A percentile compares a stretch with the other conserved stretches of the same genome.
These are phyloP conservation scores for Chymomyza procnemis DNA, from an alignment of 2,888 invertebrate species.

Conservation along the genomic window DNA sequence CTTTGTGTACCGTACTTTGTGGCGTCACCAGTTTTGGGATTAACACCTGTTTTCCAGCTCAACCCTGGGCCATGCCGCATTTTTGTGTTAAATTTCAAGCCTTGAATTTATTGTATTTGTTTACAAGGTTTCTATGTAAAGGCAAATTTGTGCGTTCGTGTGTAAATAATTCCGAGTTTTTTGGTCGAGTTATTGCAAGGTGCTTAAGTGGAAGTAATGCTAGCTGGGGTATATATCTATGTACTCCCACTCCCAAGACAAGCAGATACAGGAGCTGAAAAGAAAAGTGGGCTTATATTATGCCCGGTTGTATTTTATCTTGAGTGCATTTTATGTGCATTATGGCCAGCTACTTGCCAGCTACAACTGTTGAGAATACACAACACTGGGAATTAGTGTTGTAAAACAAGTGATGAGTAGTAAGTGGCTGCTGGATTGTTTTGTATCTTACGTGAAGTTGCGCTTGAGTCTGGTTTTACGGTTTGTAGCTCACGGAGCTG, in stretches of 20 bases:
- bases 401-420: background rate
- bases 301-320: slow-evolving; percentile 33
- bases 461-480: background rate
- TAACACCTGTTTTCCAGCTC: slow-evolving; percentile 64
- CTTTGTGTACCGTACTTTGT: slow-evolving; percentile 29
- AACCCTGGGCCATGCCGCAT: slow-evolving; percentile 44
- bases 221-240: background rate
- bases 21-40: slow-evolving; percentile 41
- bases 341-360: slow-evolving; percentile 27
- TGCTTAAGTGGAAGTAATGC: slow-evolving; percentile 53
- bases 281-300: slow-evolving; percentile 54
- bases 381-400: background rate
- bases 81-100: slow-evolving; percentile 57
- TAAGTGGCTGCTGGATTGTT: background rate
- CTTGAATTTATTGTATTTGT: slow-evolving; percentile 67
- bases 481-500: slow-evolving; percentile 28
- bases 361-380: slow-evolving; percentile 1
- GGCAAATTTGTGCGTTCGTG: slow-evolving; percentile 51
- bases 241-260: slow-evolving; percentile 38
- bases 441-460: background rate
- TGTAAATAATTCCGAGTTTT: slow-evolving; percentile 2
- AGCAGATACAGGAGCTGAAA: slow-evolving; percentile 44
- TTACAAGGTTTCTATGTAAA: slow-evolving; percentile 68
- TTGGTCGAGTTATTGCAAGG: slow-evolving; percentile 12
- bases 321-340: slow-evolving; percentile 61